These are phyloP conservation scores for Alectura lathami DNA, from an alignment of 2,113 vertebrate genomes.

Conservation along the genomic window DNA sequence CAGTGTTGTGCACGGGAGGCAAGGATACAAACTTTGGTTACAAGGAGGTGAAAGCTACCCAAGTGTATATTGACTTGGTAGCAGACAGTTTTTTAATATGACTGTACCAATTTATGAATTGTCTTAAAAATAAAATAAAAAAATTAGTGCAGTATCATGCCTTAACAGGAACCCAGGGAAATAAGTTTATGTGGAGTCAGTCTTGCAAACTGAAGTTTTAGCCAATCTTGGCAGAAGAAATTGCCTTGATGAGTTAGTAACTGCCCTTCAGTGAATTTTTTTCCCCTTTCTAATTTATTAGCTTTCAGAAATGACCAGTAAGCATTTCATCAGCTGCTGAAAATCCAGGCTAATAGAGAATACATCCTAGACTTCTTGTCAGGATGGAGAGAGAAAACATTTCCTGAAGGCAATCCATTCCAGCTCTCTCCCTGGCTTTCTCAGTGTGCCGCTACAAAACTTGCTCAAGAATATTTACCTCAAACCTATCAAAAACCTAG, in stretches of 20 bases:
- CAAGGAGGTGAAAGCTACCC: not conserved
- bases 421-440: not conserved
- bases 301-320: slow-evolving; percentile 21
- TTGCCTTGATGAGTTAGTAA: not conserved
- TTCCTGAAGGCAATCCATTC: not conserved
- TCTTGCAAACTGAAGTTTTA: not conserved
- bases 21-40: not conserved
- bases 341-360: slow-evolving; percentile 10
- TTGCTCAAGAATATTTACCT: not conserved
- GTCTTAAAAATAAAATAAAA: too few relatives aligned
- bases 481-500: not conserved
- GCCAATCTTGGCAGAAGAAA: not conserved
- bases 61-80: not conserved
- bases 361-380: not conserved
- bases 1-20: not conserved
- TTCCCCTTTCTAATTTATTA: not conserved
- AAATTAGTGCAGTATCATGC: not conserved
- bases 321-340: slow-evolving; percentile 43
- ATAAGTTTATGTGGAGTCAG: not conserved
- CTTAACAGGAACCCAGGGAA: rapidly evolving
- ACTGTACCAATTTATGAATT: not conserved
- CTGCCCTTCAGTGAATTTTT: not conserved
- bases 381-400: not conserved
- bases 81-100: not conserved
- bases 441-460: not conserved